These are phyloP conservation scores for Oostethus manadensis DNA, from an alignment of 2,113 vertebrate species.

Conservation along the genomic window DNA sequence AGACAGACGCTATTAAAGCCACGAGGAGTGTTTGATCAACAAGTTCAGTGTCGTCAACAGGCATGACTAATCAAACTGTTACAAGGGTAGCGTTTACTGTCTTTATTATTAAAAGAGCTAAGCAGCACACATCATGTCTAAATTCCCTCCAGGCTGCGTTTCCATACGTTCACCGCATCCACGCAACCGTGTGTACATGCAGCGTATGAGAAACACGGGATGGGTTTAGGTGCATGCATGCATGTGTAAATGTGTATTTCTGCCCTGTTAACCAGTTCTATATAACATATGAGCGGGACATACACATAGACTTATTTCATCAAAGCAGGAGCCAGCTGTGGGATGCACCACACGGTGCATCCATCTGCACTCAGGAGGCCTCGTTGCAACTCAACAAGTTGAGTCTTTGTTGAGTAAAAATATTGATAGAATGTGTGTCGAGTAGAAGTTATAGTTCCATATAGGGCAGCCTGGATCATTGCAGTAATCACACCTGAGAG, in stretches of 20 bases:
- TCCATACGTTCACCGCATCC: slow-evolving; percentile 39
- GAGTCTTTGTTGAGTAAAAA: slow-evolving; percentile 14
- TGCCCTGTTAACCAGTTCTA: slow-evolving; percentile 38
- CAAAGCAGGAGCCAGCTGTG: slow-evolving; percentile 48
- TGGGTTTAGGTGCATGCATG: background rate
- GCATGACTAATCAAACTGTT: too few species aligned
- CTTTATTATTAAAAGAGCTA: too few species aligned
- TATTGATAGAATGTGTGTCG: background rate
- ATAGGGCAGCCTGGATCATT: slow-evolving; percentile 6
- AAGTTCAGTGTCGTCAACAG: too few species aligned
- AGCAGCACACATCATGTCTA: too few species aligned
- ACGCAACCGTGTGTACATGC: slow-evolving; percentile 48
- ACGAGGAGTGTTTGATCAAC: too few species aligned
- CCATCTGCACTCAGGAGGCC: slow-evolving; percentile 11
- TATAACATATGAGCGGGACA: slow-evolving; percentile 37
- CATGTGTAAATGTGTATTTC: slow-evolving; percentile 28
- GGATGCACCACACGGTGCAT: slow-evolving; percentile 15
- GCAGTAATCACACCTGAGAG: slow-evolving; percentile 25
- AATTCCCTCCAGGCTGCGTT: slow-evolving; percentile 15
- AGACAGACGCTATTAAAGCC: too few species aligned
- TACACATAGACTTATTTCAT: slow-evolving; percentile 38
- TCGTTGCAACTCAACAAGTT: slow-evolving; percentile 7
- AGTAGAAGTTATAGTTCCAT: slow-evolving; percentile 2
- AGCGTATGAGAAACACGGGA: slow-evolving; percentile 33
- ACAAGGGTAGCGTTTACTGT: too few species aligned